These are phyloP conservation scores for Paramisgurnus dabryanus DNA, from an alignment of 2,113 vertebrate species.

Conservation along the genomic window DNA sequence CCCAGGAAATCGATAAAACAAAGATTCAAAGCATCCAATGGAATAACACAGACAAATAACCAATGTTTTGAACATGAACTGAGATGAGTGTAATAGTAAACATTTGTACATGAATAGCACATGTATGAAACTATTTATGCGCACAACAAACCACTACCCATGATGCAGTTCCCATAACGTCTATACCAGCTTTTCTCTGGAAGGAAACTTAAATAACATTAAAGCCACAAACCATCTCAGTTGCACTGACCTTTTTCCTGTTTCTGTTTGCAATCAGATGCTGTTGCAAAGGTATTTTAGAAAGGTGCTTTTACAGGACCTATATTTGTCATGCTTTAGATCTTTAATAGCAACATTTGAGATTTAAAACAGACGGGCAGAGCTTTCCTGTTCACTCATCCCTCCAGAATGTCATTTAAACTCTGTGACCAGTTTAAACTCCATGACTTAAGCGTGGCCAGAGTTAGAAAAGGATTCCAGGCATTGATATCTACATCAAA, in stretches of 20 bases:
- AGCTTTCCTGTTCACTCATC: conserved; percentile 5
- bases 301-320: background rate
- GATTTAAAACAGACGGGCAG: background rate
- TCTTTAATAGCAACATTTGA: background rate
- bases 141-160: background rate
- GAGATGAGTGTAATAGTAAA: no score
- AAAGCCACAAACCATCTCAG: background rate
- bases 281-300: background rate
- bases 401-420: conserved; percentile 20
- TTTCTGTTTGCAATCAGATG: conserved; percentile 7
- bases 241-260: background rate
- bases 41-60: no score
- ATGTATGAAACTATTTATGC: background rate
- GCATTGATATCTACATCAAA: conserved; percentile 13
- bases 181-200: background rate
- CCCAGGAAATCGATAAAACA: no score
- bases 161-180: background rate
- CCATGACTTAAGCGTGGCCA: no score
- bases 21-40: no score
- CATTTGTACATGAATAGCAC: no score
- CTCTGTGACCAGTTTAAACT: background rate
- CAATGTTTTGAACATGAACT: background rate
- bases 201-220: background rate
- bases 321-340: background rate
- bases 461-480: background rate